Evolutionary conservation across 2,888 invertebrate genomes (phyloP).

Genomic region (Amphipoea lucens): DNA sequence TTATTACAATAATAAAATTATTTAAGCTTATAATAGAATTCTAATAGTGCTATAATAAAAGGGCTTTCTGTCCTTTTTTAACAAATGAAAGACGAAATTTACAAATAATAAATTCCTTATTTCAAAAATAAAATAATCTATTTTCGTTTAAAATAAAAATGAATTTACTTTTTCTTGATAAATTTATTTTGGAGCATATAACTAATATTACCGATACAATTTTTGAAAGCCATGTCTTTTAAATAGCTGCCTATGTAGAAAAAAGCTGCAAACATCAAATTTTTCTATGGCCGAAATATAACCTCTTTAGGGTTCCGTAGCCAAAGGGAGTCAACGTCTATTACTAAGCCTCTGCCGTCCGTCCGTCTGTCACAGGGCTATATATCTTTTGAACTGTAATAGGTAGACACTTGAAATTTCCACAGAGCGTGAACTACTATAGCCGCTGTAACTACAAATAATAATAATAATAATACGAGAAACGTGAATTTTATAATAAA

Average conservation of each 20-base stretch:
- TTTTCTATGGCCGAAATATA: background rate
- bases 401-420: background rate
- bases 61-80: slow-evolving; percentile 28
- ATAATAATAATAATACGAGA: background rate
- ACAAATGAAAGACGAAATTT: slow-evolving; percentile 56
- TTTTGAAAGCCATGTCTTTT: background rate
- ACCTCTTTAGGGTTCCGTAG: background rate
- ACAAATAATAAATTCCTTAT: slow-evolving; percentile 55
- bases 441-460: background rate
- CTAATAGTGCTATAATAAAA: slow-evolving; percentile 46
- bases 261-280: background rate
- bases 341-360: no score
- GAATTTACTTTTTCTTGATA: slow-evolving; percentile 8
- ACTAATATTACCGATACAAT: background rate
- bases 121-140: slow-evolving; percentile 30
- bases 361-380: background rate
- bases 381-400: background rate
- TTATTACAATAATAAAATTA: slow-evolving; percentile 53
- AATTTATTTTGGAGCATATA: slow-evolving; percentile 17
- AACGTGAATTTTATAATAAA: background rate
- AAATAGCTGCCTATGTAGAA: background rate
- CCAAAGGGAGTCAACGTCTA: background rate
- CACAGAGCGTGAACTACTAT: background rate
- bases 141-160: slow-evolving; percentile 21
- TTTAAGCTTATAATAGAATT: slow-evolving; percentile 41